Percentiles rank a stretch among this genome's conserved stretches.
Evolutionary conservation across 2,888 invertebrate genomes (phyloP).

Genomic region (Tipula lateralis): DNA sequence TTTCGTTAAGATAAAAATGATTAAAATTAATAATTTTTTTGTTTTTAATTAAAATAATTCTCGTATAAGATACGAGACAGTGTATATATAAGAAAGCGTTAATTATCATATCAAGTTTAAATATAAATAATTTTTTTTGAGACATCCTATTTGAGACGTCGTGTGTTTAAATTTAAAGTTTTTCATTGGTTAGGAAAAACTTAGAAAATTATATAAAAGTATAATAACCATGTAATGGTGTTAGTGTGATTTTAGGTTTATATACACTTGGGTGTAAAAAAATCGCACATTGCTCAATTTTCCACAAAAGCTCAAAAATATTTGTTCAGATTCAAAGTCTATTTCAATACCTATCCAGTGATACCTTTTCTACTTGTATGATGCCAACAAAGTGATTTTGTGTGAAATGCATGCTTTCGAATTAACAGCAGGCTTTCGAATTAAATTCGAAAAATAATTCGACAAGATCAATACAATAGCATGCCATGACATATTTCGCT

Average conservation of each 20-base stretch:
- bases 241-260: background rate
- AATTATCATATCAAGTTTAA: constrained; percentile 9
- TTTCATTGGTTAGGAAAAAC: background rate
- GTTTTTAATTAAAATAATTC: background rate
- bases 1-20: background rate
- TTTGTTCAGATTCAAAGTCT: no score
- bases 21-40: background rate
- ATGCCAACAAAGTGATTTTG: no score
- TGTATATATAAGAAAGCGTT: constrained; percentile 2
- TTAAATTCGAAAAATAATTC: no score
- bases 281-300: no score
- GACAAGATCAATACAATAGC: no score
- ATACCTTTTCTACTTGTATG: no score
- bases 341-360: no score
- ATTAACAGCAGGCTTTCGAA: no score
- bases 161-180: background rate
- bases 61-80: constrained; percentile 2
- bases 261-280: no score
- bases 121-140: constrained; percentile 13
- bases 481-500: no score
- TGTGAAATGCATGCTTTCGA: no score
- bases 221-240: background rate
- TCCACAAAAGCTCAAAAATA: no score
- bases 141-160: background rate
- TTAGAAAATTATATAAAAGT: background rate